Base-by-base conservation (phyloP, 1,140 invertebrate species). In the Lerema accius region DNA sequence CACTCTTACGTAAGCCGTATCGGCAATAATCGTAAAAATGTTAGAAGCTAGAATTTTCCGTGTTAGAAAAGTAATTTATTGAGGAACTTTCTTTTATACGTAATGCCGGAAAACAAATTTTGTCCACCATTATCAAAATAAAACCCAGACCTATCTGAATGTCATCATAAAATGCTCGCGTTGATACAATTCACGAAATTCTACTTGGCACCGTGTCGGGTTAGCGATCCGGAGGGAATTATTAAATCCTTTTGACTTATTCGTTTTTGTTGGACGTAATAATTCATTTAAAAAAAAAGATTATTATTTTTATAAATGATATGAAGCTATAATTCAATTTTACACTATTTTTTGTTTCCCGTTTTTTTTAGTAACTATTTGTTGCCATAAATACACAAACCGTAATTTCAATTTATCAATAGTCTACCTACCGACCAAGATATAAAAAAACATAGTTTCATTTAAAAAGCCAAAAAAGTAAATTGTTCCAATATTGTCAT, bases 41-140 rank as follows among this genome's bases (percentile, higher is more conserved):
- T 50, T 11, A 39, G 19, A 43, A 42, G 16, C 39, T 23, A 42
- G 13, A 3, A 56, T 56, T 56, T 56, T 42, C 43, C 39, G 39
- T n/a, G 13, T 28, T 26, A 9, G 37, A 13, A 10, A 11, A 28
- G 37, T 56, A 56, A 56, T 56, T 43, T 56, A 56, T 56, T 39
- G 23, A 14, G 39, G 39, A 56, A 28, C 19, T 43, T 56, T 56
- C 40, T 55, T 43, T 26, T 26, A 0, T 15, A 23, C 51, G 13
- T 43, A 56, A 56, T 56, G 39, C 53, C 53, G 40, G 53, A 58
- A 58, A 58, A 58, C 26, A 32, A 9, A 14, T 28, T 45, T 58
- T 15, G 15, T 32, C 17, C 53, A 16, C 40, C 14, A 32, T 45
- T 43, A 58, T 46, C 16, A 46, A 37, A 58, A 37, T 46, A 58